Percentiles rank a stretch among this genome's conserved stretches.
These are phyloP conservation scores for Xylocampa areola DNA, from an alignment of 2,888 invertebrate species.

Conservation along the genomic window DNA sequence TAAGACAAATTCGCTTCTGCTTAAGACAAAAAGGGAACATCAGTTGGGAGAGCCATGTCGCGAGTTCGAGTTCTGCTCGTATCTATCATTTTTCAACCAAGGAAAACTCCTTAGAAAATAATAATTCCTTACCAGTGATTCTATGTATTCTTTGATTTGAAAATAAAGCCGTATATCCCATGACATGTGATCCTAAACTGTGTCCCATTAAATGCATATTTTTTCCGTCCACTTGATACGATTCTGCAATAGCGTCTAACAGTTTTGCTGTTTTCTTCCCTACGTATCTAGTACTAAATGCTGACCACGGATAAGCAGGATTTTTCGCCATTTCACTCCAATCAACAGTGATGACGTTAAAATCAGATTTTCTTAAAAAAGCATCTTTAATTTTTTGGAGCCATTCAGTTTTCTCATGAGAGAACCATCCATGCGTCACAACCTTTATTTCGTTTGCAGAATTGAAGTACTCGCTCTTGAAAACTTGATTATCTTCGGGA, in stretches of 20 bases:
- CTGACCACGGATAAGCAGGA: constrained; percentile 80
- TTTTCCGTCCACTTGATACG: constrained; percentile 63
- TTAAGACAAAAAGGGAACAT: too few species aligned
- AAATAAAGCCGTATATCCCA: constrained; percentile 90
- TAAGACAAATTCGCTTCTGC: too few species aligned
- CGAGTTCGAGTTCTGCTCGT: too few species aligned
- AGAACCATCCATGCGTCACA: constrained; percentile 89
- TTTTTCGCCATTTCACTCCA: constrained; percentile 82
- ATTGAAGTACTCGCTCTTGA: constrained; percentile 78
- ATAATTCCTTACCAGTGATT: constrained; percentile 87
- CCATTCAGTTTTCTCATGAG: constrained; percentile 76
- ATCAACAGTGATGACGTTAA: constrained; percentile 87
- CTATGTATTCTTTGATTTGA: constrained; percentile 80
- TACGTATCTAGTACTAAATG: constrained; percentile 81
- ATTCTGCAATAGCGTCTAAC: constrained; percentile 64
- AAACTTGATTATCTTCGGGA: constrained; percentile 58
- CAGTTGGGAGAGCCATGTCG: too few species aligned
- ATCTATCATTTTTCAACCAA: too few species aligned
- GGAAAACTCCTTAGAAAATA: background rate
- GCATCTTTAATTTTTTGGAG: constrained; percentile 81
- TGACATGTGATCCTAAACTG: constrained; percentile 90
- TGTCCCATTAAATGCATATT: constrained; percentile 86
- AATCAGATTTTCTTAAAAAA: constrained; percentile 77
- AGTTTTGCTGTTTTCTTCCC: constrained; percentile 77
- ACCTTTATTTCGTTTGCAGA: constrained; percentile 81